These are phyloP conservation scores for Tipula lateralis DNA, from an alignment of 2,888 invertebrate species.

Conservation along the genomic window DNA sequence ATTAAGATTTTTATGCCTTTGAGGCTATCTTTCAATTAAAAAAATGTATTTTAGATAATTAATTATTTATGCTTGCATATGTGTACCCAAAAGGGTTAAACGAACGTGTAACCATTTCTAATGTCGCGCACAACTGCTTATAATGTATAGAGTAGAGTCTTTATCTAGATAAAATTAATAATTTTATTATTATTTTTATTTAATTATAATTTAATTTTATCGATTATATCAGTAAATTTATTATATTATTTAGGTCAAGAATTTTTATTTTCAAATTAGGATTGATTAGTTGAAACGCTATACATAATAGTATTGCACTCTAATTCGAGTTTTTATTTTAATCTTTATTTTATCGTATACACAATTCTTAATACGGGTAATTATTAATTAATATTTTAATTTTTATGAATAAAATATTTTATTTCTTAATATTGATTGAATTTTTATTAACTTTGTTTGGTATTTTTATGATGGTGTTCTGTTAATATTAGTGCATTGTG, in stretches of 20 bases:
- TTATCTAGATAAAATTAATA: not conserved
- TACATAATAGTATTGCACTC: not conserved
- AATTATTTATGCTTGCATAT: not conserved
- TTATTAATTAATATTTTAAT: not conserved
- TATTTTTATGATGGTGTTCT: not conserved
- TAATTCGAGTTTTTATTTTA: not conserved
- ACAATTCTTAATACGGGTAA: not conserved
- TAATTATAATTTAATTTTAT: not conserved
- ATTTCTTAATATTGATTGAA: not conserved
- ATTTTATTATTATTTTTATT: not conserved
- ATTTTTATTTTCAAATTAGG: not conserved
- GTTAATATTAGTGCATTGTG: not conserved
- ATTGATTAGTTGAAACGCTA: not conserved
- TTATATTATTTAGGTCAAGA: not conserved
- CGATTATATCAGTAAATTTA: not conserved
- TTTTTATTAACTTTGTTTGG: not conserved
- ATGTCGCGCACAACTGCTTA: not conserved
- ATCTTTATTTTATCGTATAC: not conserved
- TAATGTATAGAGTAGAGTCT: no score
- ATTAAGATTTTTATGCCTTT: not conserved
- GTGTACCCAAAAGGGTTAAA: not conserved
- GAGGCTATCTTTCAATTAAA: not conserved
- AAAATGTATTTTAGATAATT: not conserved
- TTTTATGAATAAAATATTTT: not conserved
- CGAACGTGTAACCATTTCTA: not conserved